phyloP scores from a whole-genome alignment of 2,113 vertebrate species.

The Mus pahari region DNA sequence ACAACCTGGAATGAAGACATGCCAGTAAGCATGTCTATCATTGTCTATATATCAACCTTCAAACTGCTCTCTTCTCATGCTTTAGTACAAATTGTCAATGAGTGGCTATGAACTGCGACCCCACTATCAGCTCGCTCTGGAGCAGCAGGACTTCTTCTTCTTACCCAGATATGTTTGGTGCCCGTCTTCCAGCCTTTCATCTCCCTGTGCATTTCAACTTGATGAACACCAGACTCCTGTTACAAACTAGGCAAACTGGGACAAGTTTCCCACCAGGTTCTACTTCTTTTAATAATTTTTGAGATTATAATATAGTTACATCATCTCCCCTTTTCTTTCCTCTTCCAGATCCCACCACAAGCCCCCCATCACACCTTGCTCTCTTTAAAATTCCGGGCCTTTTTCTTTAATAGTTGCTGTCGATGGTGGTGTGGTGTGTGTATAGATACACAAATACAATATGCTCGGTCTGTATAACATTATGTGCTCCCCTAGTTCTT shows the following conservation, averaged over 20 bases:
- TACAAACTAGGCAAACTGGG: background rate
- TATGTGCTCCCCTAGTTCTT: background rate
- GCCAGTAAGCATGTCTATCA: background rate
- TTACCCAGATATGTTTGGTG: background rate
- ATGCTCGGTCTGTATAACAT: background rate
- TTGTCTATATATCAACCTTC: background rate
- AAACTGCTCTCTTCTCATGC: background rate
- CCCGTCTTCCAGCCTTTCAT: background rate
- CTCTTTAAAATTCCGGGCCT: background rate
- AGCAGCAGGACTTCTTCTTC: background rate
- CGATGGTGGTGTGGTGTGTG: background rate
- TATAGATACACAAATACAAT: background rate
- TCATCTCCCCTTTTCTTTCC: background rate
- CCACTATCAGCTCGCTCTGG: background rate
- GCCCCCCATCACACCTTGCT: background rate
- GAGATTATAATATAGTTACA: background rate
- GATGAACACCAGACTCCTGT: background rate
- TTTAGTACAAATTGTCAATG: background rate
- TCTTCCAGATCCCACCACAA: background rate
- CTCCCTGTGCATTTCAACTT: background rate
- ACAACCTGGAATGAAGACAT: background rate
- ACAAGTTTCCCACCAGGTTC: background rate
- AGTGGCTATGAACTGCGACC: background rate
- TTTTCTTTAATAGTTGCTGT: background rate
- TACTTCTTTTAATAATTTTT: background rate